Base-by-base conservation (phyloP, 1,140 invertebrate genomes). In the Aphaenogaster floridana region DNA sequence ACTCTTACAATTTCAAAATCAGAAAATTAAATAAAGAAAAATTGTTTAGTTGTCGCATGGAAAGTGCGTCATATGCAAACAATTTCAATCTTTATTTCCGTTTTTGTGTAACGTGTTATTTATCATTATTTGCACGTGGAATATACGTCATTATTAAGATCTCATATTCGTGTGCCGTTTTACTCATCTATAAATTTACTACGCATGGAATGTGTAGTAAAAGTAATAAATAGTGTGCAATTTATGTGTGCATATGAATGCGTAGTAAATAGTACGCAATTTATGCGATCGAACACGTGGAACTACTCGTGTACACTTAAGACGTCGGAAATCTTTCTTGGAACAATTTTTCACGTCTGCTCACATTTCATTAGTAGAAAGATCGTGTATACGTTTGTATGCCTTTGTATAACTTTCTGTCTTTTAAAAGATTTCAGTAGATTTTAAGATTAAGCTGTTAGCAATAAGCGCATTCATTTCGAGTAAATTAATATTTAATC, bases 141-240 rank as follows among this genome's bases (percentile, higher is more conserved):
- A 48, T 8, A 66, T 66, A 66, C 9, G 2, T 34, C 2, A 28
- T 64, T 28, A 34, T 34, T 9, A 42, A 57, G 50, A 54, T 36
- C 4, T 39, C 9, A 21, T 21, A 17, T 3, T 42, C 13, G 8
- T 42, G 39, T 4, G 9, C 21, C 17, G 8, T 42, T 68, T 68
- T 78, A 34, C n/a, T 74, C 15, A 9, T 45, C 28, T 48, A 78
- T 45, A 78, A 78, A 63, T 61, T 78, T 11, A 15, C 28, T 28
- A 28, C 28, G 0, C 9, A 3, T 64, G 2, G 3, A 45, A 78
- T 77, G 8, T 59, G 2, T 15, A 42, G 39, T 17, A 76, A 52
- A 52, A 52, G 1, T 52, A 66, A 39, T n/a, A 66, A 66, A 28
- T 59, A 45, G 39, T 17, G 9, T 5, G 7, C 5, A 45, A 61